Evolutionary conservation across 2,797 vertebrate species (phyloP), one percentile per base, ranked within the genome.

Genomic region (Crypturellus tataupa): DNA sequence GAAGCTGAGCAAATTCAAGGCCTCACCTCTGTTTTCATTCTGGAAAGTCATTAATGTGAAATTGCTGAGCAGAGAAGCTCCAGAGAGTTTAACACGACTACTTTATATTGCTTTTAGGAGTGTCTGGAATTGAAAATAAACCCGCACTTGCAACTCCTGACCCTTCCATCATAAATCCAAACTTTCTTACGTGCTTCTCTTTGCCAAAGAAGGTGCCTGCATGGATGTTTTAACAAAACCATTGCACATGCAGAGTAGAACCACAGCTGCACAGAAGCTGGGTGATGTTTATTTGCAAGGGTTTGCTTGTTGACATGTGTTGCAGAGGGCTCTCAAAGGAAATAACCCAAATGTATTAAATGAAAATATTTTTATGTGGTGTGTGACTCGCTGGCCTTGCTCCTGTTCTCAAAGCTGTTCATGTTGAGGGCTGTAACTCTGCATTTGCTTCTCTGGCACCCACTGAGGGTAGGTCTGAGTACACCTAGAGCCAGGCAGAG

Each of bases 61-160:
- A 94, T 94, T 93, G 94, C 93, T 73, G 44, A 79, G 89, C 83
- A 42, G 95, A 93, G 93, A 90, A 92, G 89, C 94, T 93, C 95
- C 91, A 46, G 89, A 96, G 94, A 93, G 82, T 94, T 97, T 82
- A 94, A 92, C 53, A 60, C 23, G 80, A 94, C 94, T 86, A 81
- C 92, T 96, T 92, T 91, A 92, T 95, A 93, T 88, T 68, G 93
- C 94, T 89, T 68, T 81, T 91, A 91, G 85, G 94, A 96, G 94
- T 91, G 94, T 89, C 94, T 96, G 92, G 95, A 96, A 96, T 96
- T 80, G 94, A 96, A 96, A 97, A 96, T 95, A 97, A 96, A 96
- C 95, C 94, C 92, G 77, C 14, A 60, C 91, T 95, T 79, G 92
- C 92, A 91, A 73, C 92, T 96, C 68, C 92, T 94, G 94, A 96